These are phyloP conservation scores for Disparrhopalites patrizii DNA, from an alignment of 2,888 invertebrate species.

Conservation along the genomic window DNA sequence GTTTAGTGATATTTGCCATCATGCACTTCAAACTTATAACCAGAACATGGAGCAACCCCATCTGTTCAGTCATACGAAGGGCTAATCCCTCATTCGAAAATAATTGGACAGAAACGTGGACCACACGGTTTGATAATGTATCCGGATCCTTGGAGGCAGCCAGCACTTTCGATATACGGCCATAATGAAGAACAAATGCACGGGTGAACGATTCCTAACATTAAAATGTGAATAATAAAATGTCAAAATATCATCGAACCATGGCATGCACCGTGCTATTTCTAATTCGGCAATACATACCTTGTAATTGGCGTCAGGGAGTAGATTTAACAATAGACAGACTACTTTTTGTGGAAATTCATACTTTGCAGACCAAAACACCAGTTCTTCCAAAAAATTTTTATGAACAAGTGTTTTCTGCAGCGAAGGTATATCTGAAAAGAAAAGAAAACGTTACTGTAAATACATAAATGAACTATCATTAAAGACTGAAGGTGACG, in stretches of 20 bases:
- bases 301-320: constrained; percentile 93
- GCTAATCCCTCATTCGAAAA: constrained; percentile 89
- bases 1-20: constrained; percentile 87
- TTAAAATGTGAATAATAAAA: too few relatives aligned
- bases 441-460: constrained; percentile 10
- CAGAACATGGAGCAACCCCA: constrained; percentile 88
- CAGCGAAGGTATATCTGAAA: constrained; percentile 66
- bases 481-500: constrained; percentile 14
- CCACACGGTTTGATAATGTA: constrained; percentile 89
- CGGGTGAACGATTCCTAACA: constrained; percentile 82
- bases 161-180: constrained; percentile 85
- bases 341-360: constrained; percentile 97
- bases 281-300: too few relatives aligned
- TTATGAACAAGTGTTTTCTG: constrained; percentile 74
- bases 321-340: constrained; percentile 87
- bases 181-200: constrained; percentile 94
- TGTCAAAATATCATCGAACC: too few relatives aligned
- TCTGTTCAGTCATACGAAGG: constrained; percentile 81
- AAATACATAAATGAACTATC: background rate
- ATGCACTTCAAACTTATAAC: constrained; percentile 83
- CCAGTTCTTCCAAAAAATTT: constrained; percentile 87
- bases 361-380: constrained; percentile 96
- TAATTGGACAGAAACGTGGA: constrained; percentile 93
- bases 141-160: constrained; percentile 82
- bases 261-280: too few relatives aligned